A percentile compares a stretch with the other conserved stretches of the same genome.
phyloP scores from a whole-genome alignment of 2,888 invertebrate species.

The Megaustenia siamemsis region DNA sequence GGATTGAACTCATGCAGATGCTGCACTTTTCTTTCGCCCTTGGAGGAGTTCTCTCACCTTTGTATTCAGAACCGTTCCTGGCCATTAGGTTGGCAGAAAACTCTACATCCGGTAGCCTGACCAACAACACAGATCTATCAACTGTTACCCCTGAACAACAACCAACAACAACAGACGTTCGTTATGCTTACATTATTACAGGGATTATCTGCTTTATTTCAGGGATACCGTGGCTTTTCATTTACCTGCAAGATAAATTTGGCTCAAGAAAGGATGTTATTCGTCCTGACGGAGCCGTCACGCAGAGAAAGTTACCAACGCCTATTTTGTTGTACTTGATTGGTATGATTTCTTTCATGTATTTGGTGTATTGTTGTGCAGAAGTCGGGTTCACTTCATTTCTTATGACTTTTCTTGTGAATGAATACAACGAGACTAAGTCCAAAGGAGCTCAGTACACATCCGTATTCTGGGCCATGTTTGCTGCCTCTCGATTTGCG shows the following conservation, averaged over 20 bases:
- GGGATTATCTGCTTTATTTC: conserved; percentile 56
- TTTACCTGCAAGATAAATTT: conserved; percentile 52
- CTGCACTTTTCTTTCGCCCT: conserved; percentile 81
- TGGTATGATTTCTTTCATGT: conserved; percentile 72
- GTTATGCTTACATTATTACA: conserved; percentile 61
- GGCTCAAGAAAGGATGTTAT: conserved; percentile 22
- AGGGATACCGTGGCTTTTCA: conserved; percentile 55
- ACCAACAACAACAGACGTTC: conserved; percentile 42
- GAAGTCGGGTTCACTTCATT: conserved; percentile 79
- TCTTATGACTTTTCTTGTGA: conserved; percentile 76
- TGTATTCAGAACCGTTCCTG: conserved; percentile 80
- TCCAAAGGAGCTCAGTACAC: conserved; percentile 74
- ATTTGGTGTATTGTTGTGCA: conserved; percentile 77
- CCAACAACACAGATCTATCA: conserved; percentile 73
- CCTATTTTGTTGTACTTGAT: conserved; percentile 69
- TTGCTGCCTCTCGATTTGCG: conserved; percentile 76
- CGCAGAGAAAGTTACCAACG: conserved; percentile 42
- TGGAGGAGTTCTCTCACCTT: conserved; percentile 80
- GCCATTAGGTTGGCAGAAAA: conserved; percentile 72
- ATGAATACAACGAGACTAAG: conserved; percentile 71
- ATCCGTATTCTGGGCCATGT: conserved; percentile 80
- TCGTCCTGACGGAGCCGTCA: conserved; percentile 30
- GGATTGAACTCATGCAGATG: conserved; percentile 80
- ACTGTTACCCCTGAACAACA: not conserved
- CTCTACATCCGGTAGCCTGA: conserved; percentile 74